Evolutionary conservation across 2,113 vertebrate species (phyloP).

Genomic region (Furnarius figulus): DNA sequence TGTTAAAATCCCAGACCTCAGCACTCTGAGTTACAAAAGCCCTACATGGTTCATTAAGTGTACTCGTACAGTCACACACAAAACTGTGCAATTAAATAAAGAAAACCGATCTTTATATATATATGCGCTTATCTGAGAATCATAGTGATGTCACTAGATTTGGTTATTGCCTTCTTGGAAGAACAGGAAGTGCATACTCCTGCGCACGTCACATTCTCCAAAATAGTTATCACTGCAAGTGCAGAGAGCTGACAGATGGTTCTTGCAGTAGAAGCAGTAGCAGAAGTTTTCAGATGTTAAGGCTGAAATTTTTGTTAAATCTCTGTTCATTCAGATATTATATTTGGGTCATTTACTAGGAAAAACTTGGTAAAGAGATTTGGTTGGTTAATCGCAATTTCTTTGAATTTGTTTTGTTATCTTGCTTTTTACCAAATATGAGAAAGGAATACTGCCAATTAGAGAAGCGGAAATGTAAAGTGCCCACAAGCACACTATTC

Average conservation of each 20-base stretch:
- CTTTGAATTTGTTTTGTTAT: background rate
- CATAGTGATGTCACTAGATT: background rate
- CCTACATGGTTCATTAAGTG: background rate
- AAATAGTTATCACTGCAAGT: background rate
- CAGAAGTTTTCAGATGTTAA: background rate
- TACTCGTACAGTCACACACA: background rate
- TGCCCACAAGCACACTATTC: background rate
- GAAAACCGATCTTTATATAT: background rate
- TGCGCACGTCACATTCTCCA: rapidly evolving
- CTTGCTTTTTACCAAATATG: background rate
- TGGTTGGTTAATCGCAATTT: background rate
- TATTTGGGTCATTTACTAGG: background rate
- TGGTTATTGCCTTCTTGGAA: background rate
- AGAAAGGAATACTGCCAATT: background rate
- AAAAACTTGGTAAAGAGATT: background rate
- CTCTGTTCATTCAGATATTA: background rate
- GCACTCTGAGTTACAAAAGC: background rate
- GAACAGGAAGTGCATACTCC: background rate
- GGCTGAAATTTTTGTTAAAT: background rate
- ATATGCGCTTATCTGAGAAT: background rate
- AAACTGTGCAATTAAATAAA: background rate
- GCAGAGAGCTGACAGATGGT: background rate
- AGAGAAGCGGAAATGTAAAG: background rate
- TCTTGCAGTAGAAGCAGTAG: background rate
- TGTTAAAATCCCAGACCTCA: background rate